Evolutionary conservation across 2,888 invertebrate species (phyloP).

Genomic region (Vanessa cardui): DNA sequence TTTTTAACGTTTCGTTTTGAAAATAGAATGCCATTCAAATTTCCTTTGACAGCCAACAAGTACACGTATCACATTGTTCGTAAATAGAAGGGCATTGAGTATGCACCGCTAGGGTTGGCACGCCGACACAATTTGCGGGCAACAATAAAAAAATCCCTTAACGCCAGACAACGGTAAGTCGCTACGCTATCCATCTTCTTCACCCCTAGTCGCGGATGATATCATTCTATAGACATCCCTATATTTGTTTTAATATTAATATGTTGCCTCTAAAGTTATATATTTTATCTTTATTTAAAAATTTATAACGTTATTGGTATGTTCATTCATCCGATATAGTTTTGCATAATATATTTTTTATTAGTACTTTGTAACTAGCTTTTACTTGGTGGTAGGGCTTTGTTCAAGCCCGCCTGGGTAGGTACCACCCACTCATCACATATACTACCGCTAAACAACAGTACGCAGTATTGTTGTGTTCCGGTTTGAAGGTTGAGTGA

Average conservation of each 20-base stretch:
- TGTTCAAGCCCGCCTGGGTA: too few species aligned
- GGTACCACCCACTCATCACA: too few species aligned
- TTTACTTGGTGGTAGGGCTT: too few species aligned
- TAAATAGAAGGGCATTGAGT: constrained; percentile 59
- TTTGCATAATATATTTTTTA: too few species aligned
- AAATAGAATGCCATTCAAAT: background rate
- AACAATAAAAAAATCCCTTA: constrained; percentile 82
- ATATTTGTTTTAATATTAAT: too few species aligned
- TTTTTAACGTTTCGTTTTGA: background rate
- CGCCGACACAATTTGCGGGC: constrained; percentile 73
- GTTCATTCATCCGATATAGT: too few species aligned
- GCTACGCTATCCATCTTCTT: constrained; percentile 77
- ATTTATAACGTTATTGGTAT: too few species aligned
- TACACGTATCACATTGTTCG: constrained; percentile 6
- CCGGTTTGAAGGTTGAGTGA: too few species aligned
- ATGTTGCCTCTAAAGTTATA: background rate
- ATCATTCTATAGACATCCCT: constrained; percentile 53
- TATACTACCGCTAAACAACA: too few species aligned
- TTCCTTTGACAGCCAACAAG: background rate
- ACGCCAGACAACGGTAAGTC: constrained; percentile 70
- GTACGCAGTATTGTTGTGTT: too few species aligned
- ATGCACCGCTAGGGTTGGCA: constrained; percentile 70
- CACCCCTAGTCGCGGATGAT: constrained; percentile 62
- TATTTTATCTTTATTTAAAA: too few species aligned
- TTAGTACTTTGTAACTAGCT: too few species aligned